A percentile compares a stretch with the other conserved stretches of the same genome.
phyloP scores from a whole-genome alignment of 2,888 invertebrate genomes.

The Tyria jacobaeae region DNA sequence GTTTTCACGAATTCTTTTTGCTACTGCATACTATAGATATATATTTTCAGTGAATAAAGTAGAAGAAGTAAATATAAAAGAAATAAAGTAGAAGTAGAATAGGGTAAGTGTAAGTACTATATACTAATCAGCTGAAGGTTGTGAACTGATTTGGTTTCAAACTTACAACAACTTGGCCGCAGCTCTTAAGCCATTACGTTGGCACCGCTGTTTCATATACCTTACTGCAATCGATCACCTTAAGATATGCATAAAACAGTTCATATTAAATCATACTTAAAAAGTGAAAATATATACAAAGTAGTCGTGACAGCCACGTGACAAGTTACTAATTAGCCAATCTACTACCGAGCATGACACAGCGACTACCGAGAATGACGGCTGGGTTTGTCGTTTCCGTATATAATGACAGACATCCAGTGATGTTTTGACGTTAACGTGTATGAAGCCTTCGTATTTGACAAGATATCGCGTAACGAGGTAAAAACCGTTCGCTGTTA shows the following conservation, averaged over 20 bases:
- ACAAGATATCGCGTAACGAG: background rate
- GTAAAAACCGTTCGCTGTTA: background rate
- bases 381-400: background rate
- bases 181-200: too few species aligned
- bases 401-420: background rate
- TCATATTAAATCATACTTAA: background rate
- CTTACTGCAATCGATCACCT: too few species aligned
- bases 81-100: too few species aligned
- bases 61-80: too few species aligned
- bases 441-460: background rate
- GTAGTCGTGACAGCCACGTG: constrained; percentile 1
- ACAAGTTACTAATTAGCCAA: background rate
- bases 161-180: too few species aligned
- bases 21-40: too few species aligned
- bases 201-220: too few species aligned
- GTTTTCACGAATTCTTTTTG: too few species aligned
- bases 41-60: too few species aligned
- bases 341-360: constrained; percentile 2
- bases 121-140: too few species aligned
- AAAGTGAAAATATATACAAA: background rate
- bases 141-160: too few species aligned
- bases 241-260: background rate
- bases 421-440: background rate
- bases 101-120: too few species aligned
- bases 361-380: constrained; percentile 2